These are phyloP conservation scores for Aleiodes sp. DNA, from an alignment of 1,140 invertebrate genomes.

Conservation along the genomic window DNA sequence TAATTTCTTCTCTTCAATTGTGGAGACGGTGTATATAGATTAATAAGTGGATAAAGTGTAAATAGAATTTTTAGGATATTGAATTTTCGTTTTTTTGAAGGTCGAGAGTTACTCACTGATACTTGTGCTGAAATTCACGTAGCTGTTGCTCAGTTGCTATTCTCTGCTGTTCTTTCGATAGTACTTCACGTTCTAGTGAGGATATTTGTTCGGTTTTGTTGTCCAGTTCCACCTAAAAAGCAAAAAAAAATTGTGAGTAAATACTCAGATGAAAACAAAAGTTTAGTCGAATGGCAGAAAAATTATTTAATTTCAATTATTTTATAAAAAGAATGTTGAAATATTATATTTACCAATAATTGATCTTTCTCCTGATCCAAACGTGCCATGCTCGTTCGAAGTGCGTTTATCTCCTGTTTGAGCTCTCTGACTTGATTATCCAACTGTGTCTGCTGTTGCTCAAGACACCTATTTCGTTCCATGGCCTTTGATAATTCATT, in stretches of 20 bases:
- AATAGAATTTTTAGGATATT: neutral
- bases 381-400: conserved; percentile 66
- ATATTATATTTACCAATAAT: conserved; percentile 59
- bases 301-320: neutral
- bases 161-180: conserved; percentile 59
- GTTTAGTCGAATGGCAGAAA: neutral
- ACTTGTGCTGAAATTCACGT: conserved; percentile 57
- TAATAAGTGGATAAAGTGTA: neutral
- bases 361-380: conserved; percentile 72
- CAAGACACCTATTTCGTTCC: conserved; percentile 66
- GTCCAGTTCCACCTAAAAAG: conserved; percentile 67
- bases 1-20: neutral
- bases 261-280: neutral
- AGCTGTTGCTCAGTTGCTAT: conserved; percentile 53
- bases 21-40: conserved; percentile 1
- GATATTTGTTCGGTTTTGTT: conserved; percentile 69
- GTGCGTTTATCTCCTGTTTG: conserved; percentile 68
- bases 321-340: neutral
- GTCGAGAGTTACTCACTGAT: conserved; percentile 60
- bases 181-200: conserved; percentile 68
- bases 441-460: conserved; percentile 67
- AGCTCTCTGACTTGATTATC: conserved; percentile 68
- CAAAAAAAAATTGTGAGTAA: neutral
- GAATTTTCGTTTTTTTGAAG: conserved; percentile 19
- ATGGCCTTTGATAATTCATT: conserved; percentile 67